Conservation (phyloP, 2,888 invertebrate genomes). For the Theretra japonica region DNA sequence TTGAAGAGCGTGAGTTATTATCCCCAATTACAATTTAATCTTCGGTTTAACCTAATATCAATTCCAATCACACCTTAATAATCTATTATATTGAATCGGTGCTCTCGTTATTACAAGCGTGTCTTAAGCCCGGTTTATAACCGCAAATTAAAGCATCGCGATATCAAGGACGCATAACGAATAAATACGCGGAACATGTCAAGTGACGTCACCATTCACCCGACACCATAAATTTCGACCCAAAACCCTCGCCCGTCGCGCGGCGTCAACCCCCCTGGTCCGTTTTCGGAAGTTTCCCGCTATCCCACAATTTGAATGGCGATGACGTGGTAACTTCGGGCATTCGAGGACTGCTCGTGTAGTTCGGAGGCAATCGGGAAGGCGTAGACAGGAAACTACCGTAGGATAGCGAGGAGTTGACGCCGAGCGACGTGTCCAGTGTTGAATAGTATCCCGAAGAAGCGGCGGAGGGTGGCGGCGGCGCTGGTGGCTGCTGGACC, state of each 20-base stretch:
- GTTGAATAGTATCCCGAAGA: constrained; percentile 83
- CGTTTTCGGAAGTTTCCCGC: constrained; percentile 59
- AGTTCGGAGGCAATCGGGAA: constrained; percentile 70
- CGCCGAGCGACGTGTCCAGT: constrained; percentile 76
- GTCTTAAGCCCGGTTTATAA: neutral
- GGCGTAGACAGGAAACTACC: constrained; percentile 77
- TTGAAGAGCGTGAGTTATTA: constrained; percentile 78
- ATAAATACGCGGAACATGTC: constrained; percentile 58
- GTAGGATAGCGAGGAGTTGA: constrained; percentile 79
- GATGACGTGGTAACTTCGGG: constrained; percentile 68
- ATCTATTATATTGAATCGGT: constrained; percentile 11
- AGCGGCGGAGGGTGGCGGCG: constrained; percentile 75
- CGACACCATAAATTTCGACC: constrained; percentile 63
- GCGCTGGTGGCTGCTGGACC: constrained; percentile 70
- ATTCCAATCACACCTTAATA: constrained; percentile 26
- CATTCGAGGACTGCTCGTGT: constrained; percentile 76
- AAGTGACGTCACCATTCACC: constrained; percentile 65
- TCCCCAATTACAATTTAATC: constrained; percentile 55
- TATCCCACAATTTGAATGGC: constrained; percentile 75
- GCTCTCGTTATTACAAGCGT: neutral
- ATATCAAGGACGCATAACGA: constrained; percentile 35
- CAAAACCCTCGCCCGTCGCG: constrained; percentile 51
- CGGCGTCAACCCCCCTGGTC: constrained; percentile 76
- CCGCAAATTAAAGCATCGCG: neutral
- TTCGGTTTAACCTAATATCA: constrained; percentile 33